Evolutionary conservation across 2,113 vertebrate genomes (phyloP), one percentile per base, ranked within the genome.

Genomic region (Ariopsis seemanni): DNA sequence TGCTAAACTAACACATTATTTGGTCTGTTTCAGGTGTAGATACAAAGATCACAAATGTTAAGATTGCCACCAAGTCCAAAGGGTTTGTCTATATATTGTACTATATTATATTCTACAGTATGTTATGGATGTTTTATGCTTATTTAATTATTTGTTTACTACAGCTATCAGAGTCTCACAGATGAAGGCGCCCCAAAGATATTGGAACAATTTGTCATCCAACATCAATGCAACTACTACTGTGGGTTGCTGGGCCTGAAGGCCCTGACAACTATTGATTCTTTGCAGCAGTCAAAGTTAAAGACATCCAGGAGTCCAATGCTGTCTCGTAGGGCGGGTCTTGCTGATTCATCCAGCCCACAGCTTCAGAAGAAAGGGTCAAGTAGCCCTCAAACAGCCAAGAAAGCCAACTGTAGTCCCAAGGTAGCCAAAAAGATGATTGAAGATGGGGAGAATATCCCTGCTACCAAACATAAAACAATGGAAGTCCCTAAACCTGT

Each of bases 111-210:
- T 78, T 82, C 1, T 80, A 34, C 27, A n/a, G n/a, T 53, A 85
- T 60, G 53, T 57, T 83, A 4, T 67, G 27, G 62, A 74, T 25
- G 9, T 88, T 20, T 82, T 75, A 42, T 84, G 27, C 63, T 83
- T n/a, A 84, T 22, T 72, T 81, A 25, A 22, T 82, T 48, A 82
- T 82, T 62, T 71, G 42, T 90, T 14, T 91, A 7, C 93, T 93
- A 80, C 94, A 99, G 98, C 91, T 99, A 98, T 93, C 98, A 99
- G 92, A 97, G 97, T 81, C 95, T 99, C 87, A 97, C 97, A 85
- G 97, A 97, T 81, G 92, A 92, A 86, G 96, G 95, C 17, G 96
- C 94, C 57, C 97, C 97, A 0, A 94, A 96, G 55, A 90, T 98
- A 80, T 94, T 99, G 55, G 97, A 99, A 88, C 96, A 97, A 89